Conservation (phyloP, 2,113 vertebrate genomes). For the Eptesicus fuscus region DNA sequence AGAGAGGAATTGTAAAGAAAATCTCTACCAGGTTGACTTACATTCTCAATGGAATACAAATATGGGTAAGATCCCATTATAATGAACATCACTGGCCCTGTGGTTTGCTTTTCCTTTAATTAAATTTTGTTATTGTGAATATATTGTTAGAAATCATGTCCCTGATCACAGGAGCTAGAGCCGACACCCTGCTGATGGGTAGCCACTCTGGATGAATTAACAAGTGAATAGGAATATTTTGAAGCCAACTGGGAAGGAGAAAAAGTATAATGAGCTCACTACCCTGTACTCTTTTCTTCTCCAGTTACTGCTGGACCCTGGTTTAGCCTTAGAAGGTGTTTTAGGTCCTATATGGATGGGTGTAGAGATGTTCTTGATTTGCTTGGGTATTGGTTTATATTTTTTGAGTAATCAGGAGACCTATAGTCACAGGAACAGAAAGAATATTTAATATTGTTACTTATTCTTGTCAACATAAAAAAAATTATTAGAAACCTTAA, state of each 20-base stretch:
- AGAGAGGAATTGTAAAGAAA: background rate
- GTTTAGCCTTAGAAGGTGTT: background rate
- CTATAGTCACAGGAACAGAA: background rate
- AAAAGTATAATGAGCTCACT: background rate
- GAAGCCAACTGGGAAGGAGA: background rate
- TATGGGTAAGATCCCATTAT: background rate
- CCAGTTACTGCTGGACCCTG: background rate
- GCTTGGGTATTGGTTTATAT: background rate
- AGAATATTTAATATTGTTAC: background rate
- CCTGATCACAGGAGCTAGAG: background rate
- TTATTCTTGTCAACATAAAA: background rate
- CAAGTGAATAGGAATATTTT: conserved; percentile 15
- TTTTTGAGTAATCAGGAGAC: background rate
- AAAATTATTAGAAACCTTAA: background rate
- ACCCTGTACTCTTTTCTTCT: background rate
- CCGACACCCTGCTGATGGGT: background rate
- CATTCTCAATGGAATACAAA: conserved; percentile 31
- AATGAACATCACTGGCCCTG: conserved; percentile 36
- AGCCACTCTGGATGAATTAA: conserved; percentile 3
- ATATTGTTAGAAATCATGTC: background rate
- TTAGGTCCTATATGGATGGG: background rate
- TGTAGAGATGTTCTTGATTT: background rate
- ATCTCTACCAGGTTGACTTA: background rate
- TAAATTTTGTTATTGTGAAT: conserved; percentile 31
- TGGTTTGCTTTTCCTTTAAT: conserved; percentile 42